phyloP scores from a whole-genome alignment of 2,797 vertebrate species.

The Poeciliopsis infans region DNA sequence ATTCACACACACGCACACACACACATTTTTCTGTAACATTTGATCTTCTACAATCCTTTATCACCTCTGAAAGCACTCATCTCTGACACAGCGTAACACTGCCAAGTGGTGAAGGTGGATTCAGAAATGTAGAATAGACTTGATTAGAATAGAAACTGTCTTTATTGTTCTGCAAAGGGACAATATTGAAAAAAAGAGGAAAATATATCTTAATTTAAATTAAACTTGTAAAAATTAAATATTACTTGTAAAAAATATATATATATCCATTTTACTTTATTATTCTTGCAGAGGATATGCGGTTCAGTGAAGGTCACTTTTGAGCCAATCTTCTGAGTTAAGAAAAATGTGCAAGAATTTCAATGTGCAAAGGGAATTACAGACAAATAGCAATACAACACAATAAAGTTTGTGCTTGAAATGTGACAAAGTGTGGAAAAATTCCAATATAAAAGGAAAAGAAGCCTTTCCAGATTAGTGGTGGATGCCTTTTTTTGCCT shows the following conservation, averaged over 20 bases:
- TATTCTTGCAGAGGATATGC: neutral
- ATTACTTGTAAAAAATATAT: neutral
- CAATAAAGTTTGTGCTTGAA: neutral
- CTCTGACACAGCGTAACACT: neutral
- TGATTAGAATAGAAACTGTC: too few relatives aligned
- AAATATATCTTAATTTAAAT: neutral
- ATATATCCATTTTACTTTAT: neutral
- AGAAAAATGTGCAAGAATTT: neutral
- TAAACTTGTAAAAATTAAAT: neutral
- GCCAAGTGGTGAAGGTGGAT: neutral
- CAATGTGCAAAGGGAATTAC: neutral
- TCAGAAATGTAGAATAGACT: neutral
- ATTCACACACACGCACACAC: neutral
- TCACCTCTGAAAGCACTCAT: neutral
- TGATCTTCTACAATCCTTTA: neutral
- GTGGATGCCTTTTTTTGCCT: neutral
- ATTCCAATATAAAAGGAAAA: neutral
- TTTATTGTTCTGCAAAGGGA: too few relatives aligned
- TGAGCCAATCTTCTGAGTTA: neutral
- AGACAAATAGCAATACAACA: neutral
- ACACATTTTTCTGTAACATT: neutral
- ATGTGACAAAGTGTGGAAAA: neutral
- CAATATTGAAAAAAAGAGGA: neutral
- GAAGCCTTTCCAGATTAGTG: constrained; percentile 1
- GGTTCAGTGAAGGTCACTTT: too few relatives aligned